A percentile compares a stretch with the other conserved stretches of the same genome.
These are phyloP conservation scores for Biston betularia DNA, from an alignment of 2,888 invertebrate genomes.

Conservation along the genomic window DNA sequence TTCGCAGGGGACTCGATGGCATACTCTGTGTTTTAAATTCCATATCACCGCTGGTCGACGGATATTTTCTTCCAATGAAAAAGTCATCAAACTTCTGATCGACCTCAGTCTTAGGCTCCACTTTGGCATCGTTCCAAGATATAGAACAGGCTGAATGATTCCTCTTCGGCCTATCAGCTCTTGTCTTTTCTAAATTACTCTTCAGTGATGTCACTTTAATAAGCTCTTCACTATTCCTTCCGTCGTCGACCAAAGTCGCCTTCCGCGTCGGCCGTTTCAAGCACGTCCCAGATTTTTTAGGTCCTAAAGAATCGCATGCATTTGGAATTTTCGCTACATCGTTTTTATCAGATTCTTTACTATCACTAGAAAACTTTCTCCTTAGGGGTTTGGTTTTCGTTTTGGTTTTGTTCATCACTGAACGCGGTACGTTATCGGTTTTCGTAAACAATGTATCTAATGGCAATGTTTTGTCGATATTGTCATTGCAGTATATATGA, in stretches of 20 bases:
- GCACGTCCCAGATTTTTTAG: constrained; percentile 50
- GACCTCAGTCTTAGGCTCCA: constrained; percentile 66
- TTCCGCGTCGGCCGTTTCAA: constrained; percentile 57
- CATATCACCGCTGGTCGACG: constrained; percentile 49
- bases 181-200: constrained; percentile 60
- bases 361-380: constrained; percentile 53
- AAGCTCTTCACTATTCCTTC: constrained; percentile 47
- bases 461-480: constrained; percentile 51
- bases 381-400: constrained; percentile 41
- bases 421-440: constrained; percentile 44
- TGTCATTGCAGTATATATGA: constrained; percentile 59
- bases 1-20: constrained; percentile 85
- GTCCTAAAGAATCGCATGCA: constrained; percentile 37
- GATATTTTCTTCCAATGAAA: constrained; percentile 65
- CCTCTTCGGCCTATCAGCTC: constrained; percentile 66
- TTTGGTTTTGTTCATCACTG: constrained; percentile 45
- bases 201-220: constrained; percentile 58
- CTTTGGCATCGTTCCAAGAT: constrained; percentile 78
- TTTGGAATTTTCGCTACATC: constrained; percentile 39
- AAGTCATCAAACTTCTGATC: constrained; percentile 76
- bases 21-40: constrained; percentile 84
- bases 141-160: constrained; percentile 81
- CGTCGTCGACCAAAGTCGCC: constrained; percentile 39
- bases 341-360: constrained; percentile 46
- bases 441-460: constrained; percentile 47